Evolutionary conservation across 1,140 invertebrate species (phyloP), one percentile per base, ranked within the genome.

Genomic region (Colletes gigas): DNA sequence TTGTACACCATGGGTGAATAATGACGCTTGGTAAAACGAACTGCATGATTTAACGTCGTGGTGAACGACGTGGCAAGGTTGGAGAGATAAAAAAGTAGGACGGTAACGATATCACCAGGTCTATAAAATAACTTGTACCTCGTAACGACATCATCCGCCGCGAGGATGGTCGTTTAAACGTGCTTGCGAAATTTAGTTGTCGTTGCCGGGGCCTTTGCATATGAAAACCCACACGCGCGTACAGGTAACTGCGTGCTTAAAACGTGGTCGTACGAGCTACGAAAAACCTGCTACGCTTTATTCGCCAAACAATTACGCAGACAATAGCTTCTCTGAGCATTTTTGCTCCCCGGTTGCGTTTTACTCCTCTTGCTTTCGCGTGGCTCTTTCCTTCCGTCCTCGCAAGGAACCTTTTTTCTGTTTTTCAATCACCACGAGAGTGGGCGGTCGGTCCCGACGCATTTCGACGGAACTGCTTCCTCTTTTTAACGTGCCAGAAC

Each of bases 221-320:
- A 41, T 19, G 54, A 0, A 30, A 30, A 39, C 2, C 44, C 4
- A 15, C 9, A 30, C 19, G 12, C 17, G 19, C 17, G 7, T 15
- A 41, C 30, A 14, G 15, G 21, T 65, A 65, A 65, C 57, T 70
- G 39, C 21, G 47, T 60, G 52, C 14, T 47, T 44, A 67, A 44
- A 6, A 55, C 17, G 30, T 17, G 19, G 5, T 1, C 9, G 44
- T 44, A 59, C 44, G 7, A 60, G 71, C 19, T 41, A 50, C 44
- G 39, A 41, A 52, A 52, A 44, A 19, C 14, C 15, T 14, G 50
- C 6, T 47, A 12, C 69, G 59, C 52, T 85, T 80, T 72, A 83
- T 30, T 83, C 66, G 47, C n/a, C 17, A 57, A 80, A 83, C 73
- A 76, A 85, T 83, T 76, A 80, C n/a, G 14, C 12, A 14, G 41